Evolutionary conservation across 2,113 vertebrate genomes (phyloP).

Genomic region (Nothobranchius furzeri): DNA sequence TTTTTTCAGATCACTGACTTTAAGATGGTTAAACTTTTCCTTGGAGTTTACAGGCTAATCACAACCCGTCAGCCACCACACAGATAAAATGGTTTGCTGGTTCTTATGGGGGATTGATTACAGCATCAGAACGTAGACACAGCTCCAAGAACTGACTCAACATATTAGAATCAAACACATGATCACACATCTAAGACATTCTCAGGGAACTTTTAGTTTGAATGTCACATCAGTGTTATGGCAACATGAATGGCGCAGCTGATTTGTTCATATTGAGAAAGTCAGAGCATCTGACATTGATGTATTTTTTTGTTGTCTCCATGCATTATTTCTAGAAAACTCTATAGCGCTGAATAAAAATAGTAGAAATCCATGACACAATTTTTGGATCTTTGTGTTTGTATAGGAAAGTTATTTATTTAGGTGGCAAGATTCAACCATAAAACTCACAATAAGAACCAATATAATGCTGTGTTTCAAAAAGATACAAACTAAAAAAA

Average conservation of each 20-base stretch:
- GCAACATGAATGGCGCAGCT: neutral
- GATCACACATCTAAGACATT: neutral
- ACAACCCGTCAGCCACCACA: conserved; percentile 18
- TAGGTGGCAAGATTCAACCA: too few species aligned
- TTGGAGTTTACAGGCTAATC: conserved; percentile 17
- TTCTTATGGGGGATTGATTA: conserved; percentile 24
- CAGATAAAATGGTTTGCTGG: conserved; percentile 14
- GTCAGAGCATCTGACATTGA: neutral
- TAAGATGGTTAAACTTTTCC: conserved; percentile 1
- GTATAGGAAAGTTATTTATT: too few species aligned
- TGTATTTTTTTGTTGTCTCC: neutral
- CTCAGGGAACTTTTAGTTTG: conserved; percentile 1
- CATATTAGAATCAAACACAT: neutral
- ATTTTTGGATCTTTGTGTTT: too few species aligned
- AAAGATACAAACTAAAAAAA: too few species aligned
- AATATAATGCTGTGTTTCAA: too few species aligned
- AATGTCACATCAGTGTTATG: neutral
- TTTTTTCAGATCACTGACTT: conserved; percentile 27
- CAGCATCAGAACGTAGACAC: conserved; percentile 16
- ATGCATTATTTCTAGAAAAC: too few species aligned
- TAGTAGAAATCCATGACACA: too few species aligned
- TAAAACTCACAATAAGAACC: too few species aligned
- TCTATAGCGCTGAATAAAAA: too few species aligned
- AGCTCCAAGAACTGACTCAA: conserved; percentile 20
- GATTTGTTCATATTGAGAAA: neutral